These are phyloP conservation scores for Eidolon dupreanum DNA, from an alignment of 2,797 vertebrate genomes.

Conservation along the genomic window DNA sequence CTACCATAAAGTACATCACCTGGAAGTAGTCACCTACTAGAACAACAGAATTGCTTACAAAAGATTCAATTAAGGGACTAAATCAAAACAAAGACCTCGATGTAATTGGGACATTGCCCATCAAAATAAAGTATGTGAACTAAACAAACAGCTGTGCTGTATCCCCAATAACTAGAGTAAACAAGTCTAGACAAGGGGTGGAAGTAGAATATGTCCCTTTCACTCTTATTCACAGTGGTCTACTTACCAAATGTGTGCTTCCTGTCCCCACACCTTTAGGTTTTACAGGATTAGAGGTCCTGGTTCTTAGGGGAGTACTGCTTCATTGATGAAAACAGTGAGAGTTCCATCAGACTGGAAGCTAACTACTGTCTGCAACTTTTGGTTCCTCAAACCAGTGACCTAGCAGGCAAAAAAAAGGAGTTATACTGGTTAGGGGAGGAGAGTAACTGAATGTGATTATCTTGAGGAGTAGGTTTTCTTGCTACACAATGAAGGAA, in stretches of 20 bases:
- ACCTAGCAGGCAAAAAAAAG: background rate
- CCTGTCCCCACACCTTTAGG: background rate
- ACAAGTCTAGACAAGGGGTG: background rate
- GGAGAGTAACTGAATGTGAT: background rate
- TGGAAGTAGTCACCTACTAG: background rate
- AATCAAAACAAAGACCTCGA: background rate
- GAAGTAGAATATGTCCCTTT: background rate
- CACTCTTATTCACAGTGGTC: background rate
- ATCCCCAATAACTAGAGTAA: background rate
- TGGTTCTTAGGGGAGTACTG: background rate
- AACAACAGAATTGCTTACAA: background rate
- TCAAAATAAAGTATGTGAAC: background rate
- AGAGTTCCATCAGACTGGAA: background rate
- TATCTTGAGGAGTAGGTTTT: background rate
- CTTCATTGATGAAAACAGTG: background rate
- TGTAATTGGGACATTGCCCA: background rate
- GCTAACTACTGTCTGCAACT: background rate
- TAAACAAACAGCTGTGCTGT: background rate
- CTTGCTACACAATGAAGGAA: background rate
- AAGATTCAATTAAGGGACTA: background rate
- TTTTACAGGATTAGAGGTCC: background rate
- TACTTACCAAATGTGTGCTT: background rate
- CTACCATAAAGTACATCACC: background rate
- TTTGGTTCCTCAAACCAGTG: background rate
- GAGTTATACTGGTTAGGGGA: background rate